Evolutionary conservation across 1,140 invertebrate genomes (phyloP).

Genomic region (Gryllus bimaculatus): DNA sequence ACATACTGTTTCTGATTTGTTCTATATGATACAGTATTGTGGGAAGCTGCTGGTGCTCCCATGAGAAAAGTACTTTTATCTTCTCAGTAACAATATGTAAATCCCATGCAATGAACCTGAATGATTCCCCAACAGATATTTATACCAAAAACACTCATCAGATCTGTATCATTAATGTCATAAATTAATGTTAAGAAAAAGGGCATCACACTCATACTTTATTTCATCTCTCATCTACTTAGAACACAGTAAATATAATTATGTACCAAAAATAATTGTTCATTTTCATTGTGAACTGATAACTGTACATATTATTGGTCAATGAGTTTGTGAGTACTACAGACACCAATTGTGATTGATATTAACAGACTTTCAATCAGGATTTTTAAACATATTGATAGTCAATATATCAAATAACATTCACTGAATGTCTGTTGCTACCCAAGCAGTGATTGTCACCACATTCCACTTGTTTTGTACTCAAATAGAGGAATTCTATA

Average conservation of each 20-base stretch:
- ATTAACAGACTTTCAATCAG: background rate
- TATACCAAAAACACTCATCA: background rate
- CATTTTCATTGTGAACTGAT: background rate
- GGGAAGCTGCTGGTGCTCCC: background rate
- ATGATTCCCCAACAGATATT: background rate
- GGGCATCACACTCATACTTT: background rate
- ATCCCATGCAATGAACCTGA: background rate
- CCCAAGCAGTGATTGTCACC: background rate
- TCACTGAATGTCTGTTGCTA: background rate
- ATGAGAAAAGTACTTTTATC: background rate
- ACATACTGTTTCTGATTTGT: background rate
- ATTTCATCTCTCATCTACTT: background rate
- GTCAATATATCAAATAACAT: background rate
- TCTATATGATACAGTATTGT: background rate
- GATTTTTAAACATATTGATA: background rate
- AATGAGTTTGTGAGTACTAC: background rate
- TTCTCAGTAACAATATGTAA: background rate
- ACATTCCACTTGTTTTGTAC: background rate
- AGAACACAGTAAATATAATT: background rate
- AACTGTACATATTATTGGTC: background rate
- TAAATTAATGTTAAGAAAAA: background rate
- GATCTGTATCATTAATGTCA: background rate
- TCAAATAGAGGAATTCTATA: background rate
- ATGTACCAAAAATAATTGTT: background rate
- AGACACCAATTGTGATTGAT: background rate